These are phyloP conservation scores for Oreohelix idahoensis DNA, from an alignment of 1,140 invertebrate species.

Conservation along the genomic window DNA sequence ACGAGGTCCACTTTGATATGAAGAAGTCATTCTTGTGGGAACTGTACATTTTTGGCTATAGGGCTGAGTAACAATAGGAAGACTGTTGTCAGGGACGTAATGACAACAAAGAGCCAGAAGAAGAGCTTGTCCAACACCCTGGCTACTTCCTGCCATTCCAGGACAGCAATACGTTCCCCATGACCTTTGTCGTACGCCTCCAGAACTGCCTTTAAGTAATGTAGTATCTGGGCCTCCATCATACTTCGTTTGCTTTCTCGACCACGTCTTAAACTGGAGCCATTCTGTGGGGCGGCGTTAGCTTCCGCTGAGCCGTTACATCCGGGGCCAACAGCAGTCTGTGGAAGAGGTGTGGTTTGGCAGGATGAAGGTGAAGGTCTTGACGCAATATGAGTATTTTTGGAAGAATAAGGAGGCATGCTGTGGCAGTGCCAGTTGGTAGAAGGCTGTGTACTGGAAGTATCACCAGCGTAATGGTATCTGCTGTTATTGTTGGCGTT, in stretches of 20 bases:
- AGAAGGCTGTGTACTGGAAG: not conserved
- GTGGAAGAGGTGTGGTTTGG: not conserved
- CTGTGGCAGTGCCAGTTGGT: not conserved
- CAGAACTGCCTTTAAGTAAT: conserved; percentile 59
- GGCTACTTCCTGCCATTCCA: conserved; percentile 66
- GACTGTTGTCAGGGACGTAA: conserved; percentile 56
- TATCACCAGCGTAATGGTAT: not conserved
- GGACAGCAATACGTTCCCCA: conserved; percentile 51
- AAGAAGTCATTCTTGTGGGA: conserved; percentile 38
- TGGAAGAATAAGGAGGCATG: conserved; percentile 3
- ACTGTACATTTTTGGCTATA: conserved; percentile 56
- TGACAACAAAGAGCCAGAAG: conserved; percentile 57
- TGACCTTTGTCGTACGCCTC: conserved; percentile 53
- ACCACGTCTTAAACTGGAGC: not conserved
- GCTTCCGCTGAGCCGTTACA: conserved; percentile 11
- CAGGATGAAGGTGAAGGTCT: not conserved
- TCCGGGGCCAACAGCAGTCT: not conserved
- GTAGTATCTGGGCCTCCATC: conserved; percentile 58
- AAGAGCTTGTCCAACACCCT: conserved; percentile 61
- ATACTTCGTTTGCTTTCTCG: conserved; percentile 9
- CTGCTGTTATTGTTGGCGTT: not conserved
- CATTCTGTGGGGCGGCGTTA: not conserved
- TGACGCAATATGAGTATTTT: not conserved
- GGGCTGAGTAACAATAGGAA: conserved; percentile 61
- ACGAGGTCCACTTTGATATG: too few species aligned